These are phyloP conservation scores for Theonella swinhoei DNA, from an alignment of 37 sponge, comb jelly and placozoan genomes.

Conservation along the genomic window DNA sequence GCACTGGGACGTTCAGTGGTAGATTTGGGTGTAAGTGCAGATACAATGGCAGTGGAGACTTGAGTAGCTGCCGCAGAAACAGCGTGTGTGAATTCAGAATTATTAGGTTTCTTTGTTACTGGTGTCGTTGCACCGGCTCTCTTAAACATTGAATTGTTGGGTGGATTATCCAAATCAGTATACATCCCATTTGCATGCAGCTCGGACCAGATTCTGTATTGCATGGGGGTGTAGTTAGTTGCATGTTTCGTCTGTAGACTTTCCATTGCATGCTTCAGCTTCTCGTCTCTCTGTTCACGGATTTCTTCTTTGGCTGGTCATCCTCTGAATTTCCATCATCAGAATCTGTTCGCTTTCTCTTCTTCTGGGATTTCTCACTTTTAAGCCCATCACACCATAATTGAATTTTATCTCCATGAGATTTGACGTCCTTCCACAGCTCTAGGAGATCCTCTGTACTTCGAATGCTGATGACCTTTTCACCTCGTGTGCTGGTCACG, in stretches of 20 bases:
- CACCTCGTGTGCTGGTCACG: conserved; percentile 17
- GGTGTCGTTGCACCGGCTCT: not conserved
- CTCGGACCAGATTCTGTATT: conserved; percentile 23
- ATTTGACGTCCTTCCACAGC: conserved; percentile 2
- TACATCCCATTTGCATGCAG: not conserved
- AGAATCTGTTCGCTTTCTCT: not conserved
- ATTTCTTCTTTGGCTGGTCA: not conserved
- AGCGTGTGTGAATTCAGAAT: not conserved
- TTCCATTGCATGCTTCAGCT: conserved; percentile 9
- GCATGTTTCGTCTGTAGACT: not conserved
- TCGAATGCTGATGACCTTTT: conserved; percentile 14
- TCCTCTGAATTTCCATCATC: not conserved
- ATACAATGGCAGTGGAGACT: not conserved
- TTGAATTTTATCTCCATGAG: not conserved
- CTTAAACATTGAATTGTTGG: conserved; percentile 8
- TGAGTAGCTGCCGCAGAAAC: conserved; percentile 9
- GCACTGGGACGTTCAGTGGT: not conserved
- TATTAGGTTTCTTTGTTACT: not conserved
- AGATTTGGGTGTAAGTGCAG: not conserved
- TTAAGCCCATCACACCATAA: conserved; percentile 43
- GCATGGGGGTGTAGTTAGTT: conserved; percentile 11
- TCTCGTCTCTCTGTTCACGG: conserved; percentile 1
- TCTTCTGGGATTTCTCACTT: not conserved
- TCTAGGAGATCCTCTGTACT: conserved; percentile 15
- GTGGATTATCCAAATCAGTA: not conserved